Conservation (phyloP, 2,888 invertebrate genomes). For the Cryptocheilus praepositus region DNA sequence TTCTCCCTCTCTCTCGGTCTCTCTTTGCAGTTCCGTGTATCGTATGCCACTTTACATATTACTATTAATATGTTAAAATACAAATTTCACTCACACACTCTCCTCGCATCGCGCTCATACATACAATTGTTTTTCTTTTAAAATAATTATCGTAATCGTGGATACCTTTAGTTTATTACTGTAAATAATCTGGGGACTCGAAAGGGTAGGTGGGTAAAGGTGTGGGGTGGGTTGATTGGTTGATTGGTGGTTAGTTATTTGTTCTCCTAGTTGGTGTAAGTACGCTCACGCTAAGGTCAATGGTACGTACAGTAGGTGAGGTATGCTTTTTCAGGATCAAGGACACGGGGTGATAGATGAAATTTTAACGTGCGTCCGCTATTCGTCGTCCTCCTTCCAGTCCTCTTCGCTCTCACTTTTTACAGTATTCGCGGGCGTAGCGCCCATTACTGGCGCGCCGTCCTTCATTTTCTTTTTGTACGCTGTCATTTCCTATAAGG, state of each 20-base stretch:
- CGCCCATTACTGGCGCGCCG: slow-evolving; percentile 73
- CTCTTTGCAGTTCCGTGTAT: slow-evolving; percentile 34
- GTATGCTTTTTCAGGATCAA: slow-evolving; percentile 72
- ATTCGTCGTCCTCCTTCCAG: slow-evolving; percentile 79
- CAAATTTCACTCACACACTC: slow-evolving; percentile 73
- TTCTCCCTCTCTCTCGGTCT: slow-evolving; percentile 26
- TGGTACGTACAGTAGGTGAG: slow-evolving; percentile 76
- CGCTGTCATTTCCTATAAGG: slow-evolving; percentile 86
- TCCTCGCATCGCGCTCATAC: slow-evolving; percentile 66
- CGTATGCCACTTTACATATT: slow-evolving; percentile 74
- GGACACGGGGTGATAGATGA: slow-evolving; percentile 74
- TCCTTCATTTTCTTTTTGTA: slow-evolving; percentile 84
- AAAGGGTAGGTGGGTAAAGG: slow-evolving; percentile 30
- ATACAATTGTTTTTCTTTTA: slow-evolving; percentile 67
- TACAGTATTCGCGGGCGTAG: slow-evolving; percentile 76
- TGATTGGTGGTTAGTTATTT: slow-evolving; percentile 71
- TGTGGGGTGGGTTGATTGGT: slow-evolving; percentile 31
- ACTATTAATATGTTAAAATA: slow-evolving; percentile 75
- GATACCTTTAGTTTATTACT: slow-evolving; percentile 70
- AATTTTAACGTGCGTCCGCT: slow-evolving; percentile 73
- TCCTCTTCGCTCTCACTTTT: slow-evolving; percentile 80
- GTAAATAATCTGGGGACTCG: slow-evolving; percentile 68
- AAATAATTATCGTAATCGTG: slow-evolving; percentile 74
- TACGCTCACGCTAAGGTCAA: slow-evolving; percentile 75
- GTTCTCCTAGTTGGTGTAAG: slow-evolving; percentile 73